phyloP scores from a whole-genome alignment of 1,140 invertebrate species.

The Conus ventricosus region DNA sequence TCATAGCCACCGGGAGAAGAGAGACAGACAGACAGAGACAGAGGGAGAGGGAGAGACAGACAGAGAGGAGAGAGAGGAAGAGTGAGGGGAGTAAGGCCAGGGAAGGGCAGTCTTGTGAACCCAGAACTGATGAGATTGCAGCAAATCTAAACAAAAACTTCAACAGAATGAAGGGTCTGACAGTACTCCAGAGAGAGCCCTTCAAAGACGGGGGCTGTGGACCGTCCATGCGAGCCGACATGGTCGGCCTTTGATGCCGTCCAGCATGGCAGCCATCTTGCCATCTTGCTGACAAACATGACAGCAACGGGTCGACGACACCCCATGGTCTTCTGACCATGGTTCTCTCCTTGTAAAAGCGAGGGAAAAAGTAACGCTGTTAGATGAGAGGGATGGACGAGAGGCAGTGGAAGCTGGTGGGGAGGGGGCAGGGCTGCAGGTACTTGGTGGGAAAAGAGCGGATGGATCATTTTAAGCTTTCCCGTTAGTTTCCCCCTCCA shows the following conservation, averaged over 20 bases:
- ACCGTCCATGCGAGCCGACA: neutral
- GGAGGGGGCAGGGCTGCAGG: too few relatives aligned
- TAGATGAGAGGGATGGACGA: too few relatives aligned
- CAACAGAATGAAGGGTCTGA: neutral
- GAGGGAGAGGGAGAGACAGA: neutral
- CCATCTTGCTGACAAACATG: neutral
- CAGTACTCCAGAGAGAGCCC: neutral
- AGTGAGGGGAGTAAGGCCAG: too few relatives aligned
- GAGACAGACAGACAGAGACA: neutral
- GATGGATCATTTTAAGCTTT: too few relatives aligned
- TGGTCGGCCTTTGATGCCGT: neutral
- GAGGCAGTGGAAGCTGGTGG: too few relatives aligned
- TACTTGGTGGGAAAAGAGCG: too few relatives aligned
- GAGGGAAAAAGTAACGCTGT: too few relatives aligned
- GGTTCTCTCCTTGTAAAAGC: too few relatives aligned
- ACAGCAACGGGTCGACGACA: neutral
- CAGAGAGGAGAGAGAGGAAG: neutral
- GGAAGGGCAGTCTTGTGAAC: neutral
- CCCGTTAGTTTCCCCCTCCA: too few relatives aligned
- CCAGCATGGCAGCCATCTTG: neutral
- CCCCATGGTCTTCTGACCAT: too few relatives aligned
- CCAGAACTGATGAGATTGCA: neutral
- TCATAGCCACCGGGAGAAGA: neutral
- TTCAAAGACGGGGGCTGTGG: neutral
- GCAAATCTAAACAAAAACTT: slow-evolving; percentile 5